Evolutionary conservation across 2,888 invertebrate genomes (phyloP), one percentile per base, ranked within the genome.

Genomic region (Panorpa germanica): DNA sequence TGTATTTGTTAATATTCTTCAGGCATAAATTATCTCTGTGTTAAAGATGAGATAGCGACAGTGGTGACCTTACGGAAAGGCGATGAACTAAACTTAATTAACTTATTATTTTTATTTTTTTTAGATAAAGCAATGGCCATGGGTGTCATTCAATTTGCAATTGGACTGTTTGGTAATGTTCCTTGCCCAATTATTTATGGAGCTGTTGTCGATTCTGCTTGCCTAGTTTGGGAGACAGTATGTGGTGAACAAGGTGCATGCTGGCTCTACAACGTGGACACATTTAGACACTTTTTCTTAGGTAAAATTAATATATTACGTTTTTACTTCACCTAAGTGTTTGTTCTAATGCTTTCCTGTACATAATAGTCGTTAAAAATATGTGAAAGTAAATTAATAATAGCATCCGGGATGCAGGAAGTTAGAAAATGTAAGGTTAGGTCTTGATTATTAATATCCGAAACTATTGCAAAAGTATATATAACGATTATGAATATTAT

Each of bases 111-210:
- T 5, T 16, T 33, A 28, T 32, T 14, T 23, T n/a, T 34, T 38
- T 5, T 47, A 60, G 88, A 90, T 50, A 90, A 90, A 53, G 85
- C 88, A 31, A 86, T 90, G 86, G 90, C 88, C 35, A 68, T 90
- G 55, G 88, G 88, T 16, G 71, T 90, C 46, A 86, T 88, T 48
- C 85, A 86, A 53, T 86, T 86, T 55, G 86, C 88, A 33, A 86
- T 88, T 39, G 88, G 88, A 34, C 64, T 88, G 40, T 86, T 90
- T 56, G 88, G 85, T 41, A 90, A 88, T 56, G 86, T 90, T 46
- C 90, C 88, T 42, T 90, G 90, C 53, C 86, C 88, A n/a, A 83
- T 88, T 42, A 71, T 90, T 41, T 90, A 90, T 55, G 90, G 88
- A 35, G 80, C 82, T 24, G 82, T 88, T 4, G 80, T 90, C 32